Conservation (phyloP, 2,888 invertebrate genomes). For the Lacanobia wlatinum region DNA sequence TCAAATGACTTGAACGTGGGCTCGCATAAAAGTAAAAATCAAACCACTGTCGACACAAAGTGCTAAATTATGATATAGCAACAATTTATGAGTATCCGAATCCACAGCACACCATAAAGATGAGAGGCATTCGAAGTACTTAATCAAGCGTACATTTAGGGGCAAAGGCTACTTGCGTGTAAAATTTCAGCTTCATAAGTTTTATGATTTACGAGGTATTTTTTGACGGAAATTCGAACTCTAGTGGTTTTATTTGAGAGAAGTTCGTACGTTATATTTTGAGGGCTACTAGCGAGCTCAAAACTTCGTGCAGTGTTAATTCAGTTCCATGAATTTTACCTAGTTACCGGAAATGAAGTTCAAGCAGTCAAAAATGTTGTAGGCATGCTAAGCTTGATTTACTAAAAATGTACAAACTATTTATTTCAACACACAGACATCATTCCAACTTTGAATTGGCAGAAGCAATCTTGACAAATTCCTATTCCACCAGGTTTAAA, state of each 20-base stretch:
- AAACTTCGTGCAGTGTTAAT: slow-evolving; percentile 8
- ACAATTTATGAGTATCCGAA: background rate
- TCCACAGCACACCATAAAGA: slow-evolving; percentile 4
- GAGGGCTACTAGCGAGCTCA: slow-evolving; percentile 4
- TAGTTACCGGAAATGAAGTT: background rate
- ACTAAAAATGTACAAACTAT: background rate
- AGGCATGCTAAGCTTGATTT: background rate
- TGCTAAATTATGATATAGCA: background rate
- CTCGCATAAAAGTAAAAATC: no score
- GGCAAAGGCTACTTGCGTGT: slow-evolving; percentile 39
- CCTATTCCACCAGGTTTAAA: slow-evolving; percentile 8
- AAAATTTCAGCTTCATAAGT: slow-evolving; percentile 57
- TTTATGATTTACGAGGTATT: slow-evolving; percentile 46
- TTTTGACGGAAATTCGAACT: slow-evolving; percentile 39
- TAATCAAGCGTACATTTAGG: slow-evolving; percentile 50
- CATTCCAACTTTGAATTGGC: slow-evolving; percentile 8
- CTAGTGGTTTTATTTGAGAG: slow-evolving; percentile 37
- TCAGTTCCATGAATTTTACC: background rate
- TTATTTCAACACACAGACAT: slow-evolving; percentile 5
- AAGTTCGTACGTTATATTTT: slow-evolving; percentile 13
- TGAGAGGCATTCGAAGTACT: slow-evolving; percentile 20
- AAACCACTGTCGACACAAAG: background rate
- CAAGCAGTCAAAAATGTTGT: background rate
- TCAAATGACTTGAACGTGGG: no score
- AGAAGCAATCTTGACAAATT: slow-evolving; percentile 4